Evolutionary conservation across 2,888 invertebrate genomes (phyloP), one percentile per base, ranked within the genome.

Genomic region (Emmelina monodactyla): DNA sequence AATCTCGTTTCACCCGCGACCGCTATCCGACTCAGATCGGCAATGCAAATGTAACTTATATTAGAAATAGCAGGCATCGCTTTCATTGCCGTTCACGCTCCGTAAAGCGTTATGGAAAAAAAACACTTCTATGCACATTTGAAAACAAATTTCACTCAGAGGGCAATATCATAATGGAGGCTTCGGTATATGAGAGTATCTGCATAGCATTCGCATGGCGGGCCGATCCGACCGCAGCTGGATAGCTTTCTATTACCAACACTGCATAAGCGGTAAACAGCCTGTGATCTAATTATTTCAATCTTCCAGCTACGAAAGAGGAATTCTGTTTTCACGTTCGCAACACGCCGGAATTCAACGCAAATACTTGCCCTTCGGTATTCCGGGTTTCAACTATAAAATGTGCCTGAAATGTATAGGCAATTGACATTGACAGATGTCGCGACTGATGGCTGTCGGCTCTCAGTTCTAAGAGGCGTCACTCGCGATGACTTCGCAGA

Each of bases 161-260:
- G n/a, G 59, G 69, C 68, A 79, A 79, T 80, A 69, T 71, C 72
- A 72, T 79, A 78, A 79, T 79, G 79, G 75, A 70, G 58, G 62
- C 60, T 63, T 62, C 59, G 50, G 60, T 58, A n/a, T 60, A 55
- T 47, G 56, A 64, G 58, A 25, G 25, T 25, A 25, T 25, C 25
- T 10, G 25, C 25, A 25, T 25, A 7, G 25, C 25, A 25, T 25
- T 25, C 25, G 25, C 25, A 25, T 10, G n/a, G 25, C 25, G 25
- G 11, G 25, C 25, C 25, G 25, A 25, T 25, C 25, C n/a, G n/a
- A 11, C 9, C 65, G 58, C 61, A 46, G 53, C 54, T 57, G 43
- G 53, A 51, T 55, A 51, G 49, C 47, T 56, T 59, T 55, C 58
- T 61, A 61, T 60, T 63, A 55, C 53, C 25, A n/a, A 3, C 25